phyloP scores from a whole-genome alignment of 2,888 invertebrate species.

The Tetragnatha montana region DNA sequence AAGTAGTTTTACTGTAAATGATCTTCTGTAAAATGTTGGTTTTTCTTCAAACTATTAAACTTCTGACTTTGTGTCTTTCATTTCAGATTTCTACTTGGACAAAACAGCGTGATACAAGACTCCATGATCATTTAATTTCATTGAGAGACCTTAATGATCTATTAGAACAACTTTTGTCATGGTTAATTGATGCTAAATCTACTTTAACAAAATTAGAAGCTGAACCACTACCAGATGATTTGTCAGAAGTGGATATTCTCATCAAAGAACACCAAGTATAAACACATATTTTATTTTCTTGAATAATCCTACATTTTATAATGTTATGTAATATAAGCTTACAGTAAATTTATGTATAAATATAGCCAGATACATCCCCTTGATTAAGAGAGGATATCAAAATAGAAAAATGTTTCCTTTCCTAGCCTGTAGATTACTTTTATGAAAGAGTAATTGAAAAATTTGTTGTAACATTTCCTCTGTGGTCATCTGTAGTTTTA shows the following conservation, averaged over 20 bases:
- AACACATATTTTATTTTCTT: background rate
- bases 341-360: too few species aligned
- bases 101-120: conserved; percentile 87
- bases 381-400: too few species aligned
- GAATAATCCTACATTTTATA: too few species aligned
- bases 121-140: conserved; percentile 87
- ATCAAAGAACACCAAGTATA: conserved; percentile 88
- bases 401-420: too few species aligned
- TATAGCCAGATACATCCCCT: too few species aligned
- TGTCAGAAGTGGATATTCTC: conserved; percentile 87
- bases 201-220: conserved; percentile 88
- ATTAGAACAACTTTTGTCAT: conserved; percentile 93
- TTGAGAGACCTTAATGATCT: conserved; percentile 89
- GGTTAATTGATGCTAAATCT: conserved; percentile 91
- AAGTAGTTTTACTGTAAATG: background rate
- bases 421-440: too few species aligned
- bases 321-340: too few species aligned
- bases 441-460: too few species aligned
- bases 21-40: background rate
- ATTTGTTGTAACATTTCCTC: too few species aligned
- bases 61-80: background rate
- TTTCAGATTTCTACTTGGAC: conserved; percentile 75
- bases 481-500: too few species aligned
- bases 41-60: background rate
- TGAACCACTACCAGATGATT: conserved; percentile 92